Evolutionary conservation across 2,888 invertebrate species (phyloP).

Genomic region (Bembecia ichneumoniformis): DNA sequence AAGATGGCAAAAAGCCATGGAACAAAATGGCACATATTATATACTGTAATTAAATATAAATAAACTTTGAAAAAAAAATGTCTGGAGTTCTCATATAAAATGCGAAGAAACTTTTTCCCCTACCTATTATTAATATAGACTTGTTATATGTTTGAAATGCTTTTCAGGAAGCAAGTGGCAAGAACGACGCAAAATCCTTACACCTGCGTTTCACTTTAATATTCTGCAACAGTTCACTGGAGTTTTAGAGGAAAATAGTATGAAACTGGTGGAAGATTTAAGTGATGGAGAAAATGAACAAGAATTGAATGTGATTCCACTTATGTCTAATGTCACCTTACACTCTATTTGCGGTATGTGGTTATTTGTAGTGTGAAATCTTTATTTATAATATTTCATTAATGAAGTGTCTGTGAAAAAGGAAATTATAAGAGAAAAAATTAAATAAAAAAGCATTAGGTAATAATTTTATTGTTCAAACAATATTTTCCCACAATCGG

Average conservation of each 20-base stretch:
- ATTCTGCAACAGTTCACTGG: slow-evolving; percentile 36
- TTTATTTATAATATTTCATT: not conserved
- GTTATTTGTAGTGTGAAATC: not conserved
- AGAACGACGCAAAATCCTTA: slow-evolving; percentile 57
- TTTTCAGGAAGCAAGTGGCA: slow-evolving; percentile 58
- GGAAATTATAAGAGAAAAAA: no score
- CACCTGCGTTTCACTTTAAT: slow-evolving; percentile 71
- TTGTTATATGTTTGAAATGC: not conserved
- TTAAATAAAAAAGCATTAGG: no score
- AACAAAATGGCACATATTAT: no score
- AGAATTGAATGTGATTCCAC: slow-evolving; percentile 44
- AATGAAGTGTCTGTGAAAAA: no score
- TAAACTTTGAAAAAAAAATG: no score
- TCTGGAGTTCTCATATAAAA: no score
- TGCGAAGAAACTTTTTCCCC: no score
- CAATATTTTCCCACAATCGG: no score
- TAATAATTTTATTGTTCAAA: no score
- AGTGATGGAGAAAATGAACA: slow-evolving; percentile 3
- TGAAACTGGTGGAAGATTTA: slow-evolving; percentile 20
- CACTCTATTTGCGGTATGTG: slow-evolving; percentile 73
- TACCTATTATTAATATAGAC: not conserved
- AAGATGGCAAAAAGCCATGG: no score
- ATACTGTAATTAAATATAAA: no score
- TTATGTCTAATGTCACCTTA: slow-evolving; percentile 55
- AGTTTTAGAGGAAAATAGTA: slow-evolving; percentile 27